Percentiles rank a stretch among this genome's conserved stretches.
Evolutionary conservation across 2,888 invertebrate species (phyloP).

Genomic region (Pasiphila rectangulata): DNA sequence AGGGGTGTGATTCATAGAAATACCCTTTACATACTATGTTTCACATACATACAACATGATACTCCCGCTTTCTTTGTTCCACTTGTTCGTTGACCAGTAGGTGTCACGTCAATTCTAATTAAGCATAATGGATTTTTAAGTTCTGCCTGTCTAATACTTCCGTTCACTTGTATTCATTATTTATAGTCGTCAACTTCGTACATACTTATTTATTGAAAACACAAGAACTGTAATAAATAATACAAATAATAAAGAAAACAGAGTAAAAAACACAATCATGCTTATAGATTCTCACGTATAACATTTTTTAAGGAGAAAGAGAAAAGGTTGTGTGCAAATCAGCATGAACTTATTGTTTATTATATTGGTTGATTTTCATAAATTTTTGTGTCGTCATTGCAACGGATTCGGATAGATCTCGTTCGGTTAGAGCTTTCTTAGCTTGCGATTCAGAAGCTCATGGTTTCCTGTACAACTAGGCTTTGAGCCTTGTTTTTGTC

Average conservation of each 20-base stretch:
- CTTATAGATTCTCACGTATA: too few relatives aligned
- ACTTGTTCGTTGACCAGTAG: conserved; percentile 45
- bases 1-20: too few relatives aligned
- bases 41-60: conserved; percentile 31
- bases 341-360: conserved; percentile 1
- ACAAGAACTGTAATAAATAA: too few relatives aligned
- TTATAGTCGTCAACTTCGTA: conserved; percentile 17
- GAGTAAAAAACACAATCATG: too few relatives aligned
- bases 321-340: too few relatives aligned
- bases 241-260: too few relatives aligned
- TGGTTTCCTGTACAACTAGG: too few relatives aligned
- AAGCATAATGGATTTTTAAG: conserved; percentile 34
- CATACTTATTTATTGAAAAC: background rate
- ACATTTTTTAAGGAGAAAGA: too few relatives aligned
- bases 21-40: background rate
- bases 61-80: conserved; percentile 48
- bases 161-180: conserved; percentile 17
- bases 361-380: too few relatives aligned
- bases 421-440: too few relatives aligned
- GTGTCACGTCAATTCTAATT: conserved; percentile 46
- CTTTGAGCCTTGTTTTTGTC: background rate
- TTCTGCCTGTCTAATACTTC: conserved; percentile 19
- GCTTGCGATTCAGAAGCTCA: conserved; percentile 27
- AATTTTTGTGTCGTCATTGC: conserved; percentile 4
- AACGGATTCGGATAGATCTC: conserved; percentile 1